A percentile compares a stretch with the other conserved stretches of the same genome.
Conservation (phyloP, 2,888 invertebrate species). For the Philonicus albiceps region DNA sequence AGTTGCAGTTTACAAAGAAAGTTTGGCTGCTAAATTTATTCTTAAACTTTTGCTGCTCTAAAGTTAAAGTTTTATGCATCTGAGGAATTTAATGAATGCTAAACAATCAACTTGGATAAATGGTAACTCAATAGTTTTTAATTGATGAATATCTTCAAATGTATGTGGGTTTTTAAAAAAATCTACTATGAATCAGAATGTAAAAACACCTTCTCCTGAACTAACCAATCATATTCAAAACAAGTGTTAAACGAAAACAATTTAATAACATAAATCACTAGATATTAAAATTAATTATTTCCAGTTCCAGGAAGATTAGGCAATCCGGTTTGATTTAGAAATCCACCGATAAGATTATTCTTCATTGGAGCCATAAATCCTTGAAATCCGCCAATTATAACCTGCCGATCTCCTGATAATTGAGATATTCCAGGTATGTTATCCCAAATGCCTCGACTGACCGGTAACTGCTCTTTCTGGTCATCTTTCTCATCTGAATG, state of each 20-base stretch:
- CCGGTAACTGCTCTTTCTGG: background rate
- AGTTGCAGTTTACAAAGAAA: too few relatives aligned
- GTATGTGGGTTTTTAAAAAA: too few relatives aligned
- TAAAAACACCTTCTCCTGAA: background rate
- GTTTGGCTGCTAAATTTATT: too few relatives aligned
- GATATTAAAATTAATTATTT: background rate
- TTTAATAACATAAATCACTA: background rate
- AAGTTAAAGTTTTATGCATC: too few relatives aligned
- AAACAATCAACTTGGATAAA: too few relatives aligned
- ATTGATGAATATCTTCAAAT: too few relatives aligned
- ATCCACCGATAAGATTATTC: background rate
- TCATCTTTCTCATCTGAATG: background rate
- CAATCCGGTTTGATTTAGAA: background rate
- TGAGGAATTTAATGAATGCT: too few relatives aligned
- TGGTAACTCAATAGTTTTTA: too few relatives aligned
- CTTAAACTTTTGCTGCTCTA: too few relatives aligned
- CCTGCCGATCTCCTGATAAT: background rate
- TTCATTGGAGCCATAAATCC: slow-evolving; percentile 7
- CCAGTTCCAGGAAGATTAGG: background rate
- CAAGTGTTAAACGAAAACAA: background rate
- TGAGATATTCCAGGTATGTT: background rate
- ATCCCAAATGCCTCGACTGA: background rate
- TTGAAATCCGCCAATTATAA: slow-evolving; percentile 18
- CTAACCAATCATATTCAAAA: background rate
- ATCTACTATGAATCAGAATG: too few relatives aligned